Conservation (phyloP, 2,797 vertebrate species). For the Falco naumanni region DNA sequence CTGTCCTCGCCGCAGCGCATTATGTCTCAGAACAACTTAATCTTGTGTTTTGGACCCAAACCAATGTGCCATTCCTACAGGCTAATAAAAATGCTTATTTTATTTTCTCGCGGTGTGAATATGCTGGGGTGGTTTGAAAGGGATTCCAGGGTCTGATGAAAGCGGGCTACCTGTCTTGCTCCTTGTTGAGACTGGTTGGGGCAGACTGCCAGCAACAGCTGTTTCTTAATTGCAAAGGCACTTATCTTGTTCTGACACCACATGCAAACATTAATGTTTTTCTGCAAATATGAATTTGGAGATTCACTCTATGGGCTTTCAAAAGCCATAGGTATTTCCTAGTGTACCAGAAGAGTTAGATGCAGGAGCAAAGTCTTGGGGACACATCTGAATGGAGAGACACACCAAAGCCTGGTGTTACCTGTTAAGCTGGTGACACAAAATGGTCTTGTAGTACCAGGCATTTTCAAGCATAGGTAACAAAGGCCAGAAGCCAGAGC, state of each 20-base stretch:
- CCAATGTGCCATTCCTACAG: not conserved
- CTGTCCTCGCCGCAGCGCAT: not conserved
- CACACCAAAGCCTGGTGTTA: not conserved
- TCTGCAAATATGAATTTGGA: not conserved
- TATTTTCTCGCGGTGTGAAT: not conserved
- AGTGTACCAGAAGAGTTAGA: not conserved
- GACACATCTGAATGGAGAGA: not conserved
- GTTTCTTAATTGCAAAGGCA: slow-evolving; percentile 35
- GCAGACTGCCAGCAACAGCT: slow-evolving; percentile 42
- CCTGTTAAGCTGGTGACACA: not conserved
- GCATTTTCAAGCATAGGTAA: not conserved
- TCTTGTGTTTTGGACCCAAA: slow-evolving; percentile 1
- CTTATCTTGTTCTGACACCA: slow-evolving; percentile 47
- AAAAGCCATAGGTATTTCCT: not conserved
- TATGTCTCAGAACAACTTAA: not conserved
- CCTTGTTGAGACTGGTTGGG: not conserved
- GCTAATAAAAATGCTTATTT: not conserved
- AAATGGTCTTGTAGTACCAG: not conserved
- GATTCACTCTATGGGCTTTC: not conserved
- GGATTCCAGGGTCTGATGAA: not conserved
- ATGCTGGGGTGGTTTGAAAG: not conserved
- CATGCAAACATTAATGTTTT: not conserved
- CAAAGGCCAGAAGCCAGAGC: not conserved
- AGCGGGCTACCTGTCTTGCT: slow-evolving; percentile 37
- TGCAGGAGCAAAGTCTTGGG: not conserved